A percentile compares a stretch with the other conserved stretches of the same genome.
These are phyloP conservation scores for Embiotoca jacksoni DNA, from an alignment of 2,113 vertebrate species.

Conservation along the genomic window DNA sequence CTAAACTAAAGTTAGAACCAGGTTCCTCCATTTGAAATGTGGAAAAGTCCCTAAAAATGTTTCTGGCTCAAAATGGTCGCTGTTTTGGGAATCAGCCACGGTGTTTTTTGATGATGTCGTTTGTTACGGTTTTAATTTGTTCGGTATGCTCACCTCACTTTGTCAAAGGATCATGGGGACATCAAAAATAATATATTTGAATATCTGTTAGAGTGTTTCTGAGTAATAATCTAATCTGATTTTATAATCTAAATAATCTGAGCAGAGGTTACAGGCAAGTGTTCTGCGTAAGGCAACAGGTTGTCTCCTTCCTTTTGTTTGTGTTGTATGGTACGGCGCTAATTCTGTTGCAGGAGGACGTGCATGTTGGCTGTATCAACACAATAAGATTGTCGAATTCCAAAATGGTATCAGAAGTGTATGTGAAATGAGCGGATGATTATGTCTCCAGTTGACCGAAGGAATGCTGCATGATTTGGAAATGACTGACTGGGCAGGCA, in stretches of 20 bases:
- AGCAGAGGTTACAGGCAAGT: not conserved
- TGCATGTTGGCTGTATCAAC: not conserved
- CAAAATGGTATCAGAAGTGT: conserved; percentile 4
- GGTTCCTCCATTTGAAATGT: not conserved
- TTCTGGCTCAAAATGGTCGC: too few species aligned
- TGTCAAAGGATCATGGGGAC: not conserved
- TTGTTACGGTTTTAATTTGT: not conserved
- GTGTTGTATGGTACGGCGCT: not conserved
- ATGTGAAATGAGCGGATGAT: not conserved
- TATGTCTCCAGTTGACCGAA: not conserved
- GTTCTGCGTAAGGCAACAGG: not conserved
- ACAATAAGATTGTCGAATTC: not conserved
- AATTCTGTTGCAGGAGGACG: not conserved
- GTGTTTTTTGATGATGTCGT: not conserved
- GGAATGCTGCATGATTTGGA: not conserved
- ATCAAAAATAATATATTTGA: not conserved
- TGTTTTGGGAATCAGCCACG: not conserved
- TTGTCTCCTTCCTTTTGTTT: not conserved
- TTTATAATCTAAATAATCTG: too few species aligned
- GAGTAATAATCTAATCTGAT: too few species aligned
- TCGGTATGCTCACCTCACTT: not conserved
- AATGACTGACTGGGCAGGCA: too few species aligned
- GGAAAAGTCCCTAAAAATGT: not conserved
- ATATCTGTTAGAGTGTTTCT: not conserved
- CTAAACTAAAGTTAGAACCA: too few species aligned